Conservation (phyloP, 1,140 invertebrate genomes). For the Phortica variegata region DNA sequence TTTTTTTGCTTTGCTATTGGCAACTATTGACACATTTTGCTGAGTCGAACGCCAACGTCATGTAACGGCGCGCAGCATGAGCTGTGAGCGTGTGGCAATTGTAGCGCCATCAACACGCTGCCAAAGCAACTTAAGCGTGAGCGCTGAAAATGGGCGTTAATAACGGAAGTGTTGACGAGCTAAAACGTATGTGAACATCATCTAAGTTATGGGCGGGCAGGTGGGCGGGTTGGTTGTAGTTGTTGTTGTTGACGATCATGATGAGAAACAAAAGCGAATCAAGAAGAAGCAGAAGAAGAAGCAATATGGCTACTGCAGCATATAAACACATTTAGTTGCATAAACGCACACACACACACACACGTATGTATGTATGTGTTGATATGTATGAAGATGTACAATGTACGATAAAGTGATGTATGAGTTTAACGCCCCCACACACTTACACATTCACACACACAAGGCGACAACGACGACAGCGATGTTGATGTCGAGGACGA, state of each 20-base stretch:
- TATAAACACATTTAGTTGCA: too few relatives aligned
- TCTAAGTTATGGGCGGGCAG: too few relatives aligned
- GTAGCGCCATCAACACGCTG: too few relatives aligned
- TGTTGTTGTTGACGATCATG: too few relatives aligned
- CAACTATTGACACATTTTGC: conserved; percentile 52
- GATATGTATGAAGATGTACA: conserved; percentile 20
- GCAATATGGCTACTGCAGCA: too few relatives aligned
- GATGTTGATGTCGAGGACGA: too few relatives aligned
- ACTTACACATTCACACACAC: too few relatives aligned
- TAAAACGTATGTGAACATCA: too few relatives aligned
- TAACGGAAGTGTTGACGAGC: conserved; percentile 18
- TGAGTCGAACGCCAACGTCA: not conserved
- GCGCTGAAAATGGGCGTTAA: conserved; percentile 13
- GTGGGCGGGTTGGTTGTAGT: too few relatives aligned
- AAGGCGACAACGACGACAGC: conserved; percentile 14
- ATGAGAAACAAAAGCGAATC: conserved; percentile 19
- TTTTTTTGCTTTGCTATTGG: conserved; percentile 32
- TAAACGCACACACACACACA: conserved; percentile 3
- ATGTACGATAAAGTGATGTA: conserved; percentile 46
- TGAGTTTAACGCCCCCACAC: conserved; percentile 55
- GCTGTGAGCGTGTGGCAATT: too few relatives aligned
- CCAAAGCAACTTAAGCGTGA: too few relatives aligned
- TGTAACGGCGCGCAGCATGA: too few relatives aligned
- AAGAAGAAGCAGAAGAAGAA: conserved; percentile 23
- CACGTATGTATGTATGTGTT: conserved; percentile 21